Conservation (phyloP, 2,888 invertebrate species). For the Hydrotaea cyrtoneurina region DNA sequence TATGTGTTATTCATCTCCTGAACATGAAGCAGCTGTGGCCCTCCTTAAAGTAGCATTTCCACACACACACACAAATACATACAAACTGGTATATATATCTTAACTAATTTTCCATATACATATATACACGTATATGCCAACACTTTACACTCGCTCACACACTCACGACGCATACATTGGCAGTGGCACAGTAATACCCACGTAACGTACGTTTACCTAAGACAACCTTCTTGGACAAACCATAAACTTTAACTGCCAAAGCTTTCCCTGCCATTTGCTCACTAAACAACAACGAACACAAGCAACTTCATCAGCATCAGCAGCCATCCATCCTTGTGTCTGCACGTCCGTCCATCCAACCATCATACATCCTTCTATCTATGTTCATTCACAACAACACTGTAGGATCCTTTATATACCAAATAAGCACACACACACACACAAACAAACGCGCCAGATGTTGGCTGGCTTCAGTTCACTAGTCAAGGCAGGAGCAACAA, state of each 20-base stretch:
- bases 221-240: conserved; percentile 38
- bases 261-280: neutral
- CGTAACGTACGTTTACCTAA: conserved; percentile 1
- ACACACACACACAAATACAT: neutral
- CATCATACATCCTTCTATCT: neutral
- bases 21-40: conserved; percentile 50
- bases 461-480: neutral
- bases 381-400: conserved; percentile 46
- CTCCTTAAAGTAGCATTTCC: conserved; percentile 25
- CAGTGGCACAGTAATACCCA: neutral
- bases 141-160: neutral
- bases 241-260: conserved; percentile 24
- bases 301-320: neutral
- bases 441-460: neutral
- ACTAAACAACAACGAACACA: neutral
- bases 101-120: neutral
- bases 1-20: conserved; percentile 34
- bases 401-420: conserved; percentile 50
- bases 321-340: neutral
- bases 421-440: conserved; percentile 65
- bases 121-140: neutral
- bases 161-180: neutral
- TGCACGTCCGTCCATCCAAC: conserved; percentile 21
- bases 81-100: neutral
- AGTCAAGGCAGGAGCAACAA: conserved; percentile 57